A percentile compares a stretch with the other conserved stretches of the same genome.
Evolutionary conservation across 1,140 invertebrate genomes (phyloP).

Genomic region (Psix sp.): DNA sequence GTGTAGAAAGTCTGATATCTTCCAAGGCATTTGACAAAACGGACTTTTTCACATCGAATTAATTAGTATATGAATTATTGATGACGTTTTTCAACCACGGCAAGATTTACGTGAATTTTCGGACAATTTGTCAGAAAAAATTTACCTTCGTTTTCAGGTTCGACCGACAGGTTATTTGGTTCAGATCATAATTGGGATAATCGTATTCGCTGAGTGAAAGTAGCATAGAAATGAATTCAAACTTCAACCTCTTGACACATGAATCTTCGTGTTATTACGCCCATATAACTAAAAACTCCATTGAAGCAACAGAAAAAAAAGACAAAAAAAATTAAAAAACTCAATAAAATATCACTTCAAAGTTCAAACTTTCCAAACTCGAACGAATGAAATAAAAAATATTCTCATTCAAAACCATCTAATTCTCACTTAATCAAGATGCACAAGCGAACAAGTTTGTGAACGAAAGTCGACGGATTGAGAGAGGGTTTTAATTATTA

Average conservation of each 20-base stretch:
- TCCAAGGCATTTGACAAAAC: slow-evolving; percentile 16
- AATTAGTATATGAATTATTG: slow-evolving; percentile 24
- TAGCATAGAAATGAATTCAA: not conserved
- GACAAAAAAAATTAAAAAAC: too few relatives aligned
- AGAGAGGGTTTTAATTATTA: slow-evolving; percentile 25
- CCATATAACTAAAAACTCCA: too few relatives aligned
- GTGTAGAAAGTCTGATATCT: slow-evolving; percentile 24
- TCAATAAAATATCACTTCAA: too few relatives aligned
- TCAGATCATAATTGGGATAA: not conserved
- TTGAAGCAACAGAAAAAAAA: too few relatives aligned
- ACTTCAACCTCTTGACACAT: too few relatives aligned
- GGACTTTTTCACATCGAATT: slow-evolving; percentile 1
- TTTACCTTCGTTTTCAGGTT: not conserved
- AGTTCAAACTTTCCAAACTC: too few relatives aligned
- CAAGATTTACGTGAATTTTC: not conserved
- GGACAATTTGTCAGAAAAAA: not conserved
- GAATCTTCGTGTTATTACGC: too few relatives aligned
- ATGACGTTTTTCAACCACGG: not conserved
- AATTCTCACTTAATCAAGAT: too few relatives aligned
- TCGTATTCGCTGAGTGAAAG: not conserved
- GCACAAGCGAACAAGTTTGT: too few relatives aligned
- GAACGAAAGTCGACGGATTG: too few relatives aligned
- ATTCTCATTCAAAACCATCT: too few relatives aligned
- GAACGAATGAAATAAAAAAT: too few relatives aligned
- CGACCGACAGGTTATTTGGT: not conserved